Evolutionary conservation across 1,140 invertebrate species (phyloP).

Genomic region (Drosophila biarmipes): DNA sequence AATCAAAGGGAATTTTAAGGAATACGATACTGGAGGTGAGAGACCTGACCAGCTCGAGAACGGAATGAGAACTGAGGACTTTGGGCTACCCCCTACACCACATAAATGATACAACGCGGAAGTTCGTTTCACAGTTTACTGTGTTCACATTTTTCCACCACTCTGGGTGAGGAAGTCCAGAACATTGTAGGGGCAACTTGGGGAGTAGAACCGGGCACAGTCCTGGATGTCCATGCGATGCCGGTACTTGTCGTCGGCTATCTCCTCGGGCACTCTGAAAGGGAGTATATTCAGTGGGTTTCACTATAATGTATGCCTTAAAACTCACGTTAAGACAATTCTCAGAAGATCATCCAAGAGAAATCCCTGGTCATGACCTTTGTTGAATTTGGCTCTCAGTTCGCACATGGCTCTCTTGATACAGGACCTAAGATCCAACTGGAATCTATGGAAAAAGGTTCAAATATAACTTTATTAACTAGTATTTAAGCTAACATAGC

Average conservation of each 20-base stretch:
- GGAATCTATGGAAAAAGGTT: slow-evolving; percentile 33
- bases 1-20: slow-evolving; percentile 29
- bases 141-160: neutral
- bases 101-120: neutral
- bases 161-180: slow-evolving; percentile 54
- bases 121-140: slow-evolving; percentile 30
- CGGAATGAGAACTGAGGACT: slow-evolving; percentile 3
- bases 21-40: slow-evolving; percentile 1
- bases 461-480: too few species aligned
- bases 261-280: slow-evolving; percentile 50
- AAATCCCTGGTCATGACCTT: slow-evolving; percentile 15
- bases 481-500: neutral
- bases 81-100: neutral
- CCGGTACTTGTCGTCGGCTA: slow-evolving; percentile 47
- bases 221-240: slow-evolving; percentile 25
- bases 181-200: slow-evolving; percentile 55
- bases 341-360: slow-evolving; percentile 65
- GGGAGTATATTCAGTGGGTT: neutral
- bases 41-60: slow-evolving; percentile 2
- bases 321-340: slow-evolving; percentile 55
- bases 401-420: slow-evolving; percentile 71
- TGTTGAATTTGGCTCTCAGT: slow-evolving; percentile 28
- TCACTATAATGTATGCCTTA: neutral
- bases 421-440: slow-evolving; percentile 54
- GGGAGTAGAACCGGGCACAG: slow-evolving; percentile 47